These are phyloP conservation scores for Eurosta solidaginis DNA, from an alignment of 1,140 invertebrate genomes.

Conservation along the genomic window DNA sequence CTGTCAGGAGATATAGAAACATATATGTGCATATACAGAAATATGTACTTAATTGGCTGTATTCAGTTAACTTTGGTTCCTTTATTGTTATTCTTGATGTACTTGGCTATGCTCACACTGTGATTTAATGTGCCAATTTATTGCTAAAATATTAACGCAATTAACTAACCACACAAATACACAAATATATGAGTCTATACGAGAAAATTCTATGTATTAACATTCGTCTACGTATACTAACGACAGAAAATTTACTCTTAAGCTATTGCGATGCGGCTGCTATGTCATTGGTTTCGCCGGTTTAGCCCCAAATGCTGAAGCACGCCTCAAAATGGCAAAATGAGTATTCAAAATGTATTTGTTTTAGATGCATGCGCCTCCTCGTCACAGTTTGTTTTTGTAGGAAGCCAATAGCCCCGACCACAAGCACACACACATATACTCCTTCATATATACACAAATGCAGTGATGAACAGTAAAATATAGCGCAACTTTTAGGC, in stretches of 20 bases:
- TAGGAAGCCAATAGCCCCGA: neutral
- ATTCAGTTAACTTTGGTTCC: neutral
- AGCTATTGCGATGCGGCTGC: neutral
- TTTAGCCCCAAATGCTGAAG: slow-evolving; percentile 8
- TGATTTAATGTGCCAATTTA: slow-evolving; percentile 1
- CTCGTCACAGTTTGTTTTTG: neutral
- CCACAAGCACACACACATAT: neutral
- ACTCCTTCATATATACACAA: neutral
- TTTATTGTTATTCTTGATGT: neutral
- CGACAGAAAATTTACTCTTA: neutral
- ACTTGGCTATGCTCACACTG: too few relatives aligned
- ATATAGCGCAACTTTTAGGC: slow-evolving; percentile 7
- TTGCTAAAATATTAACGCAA: slow-evolving; percentile 22
- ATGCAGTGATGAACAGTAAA: neutral
- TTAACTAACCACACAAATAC: slow-evolving; percentile 26
- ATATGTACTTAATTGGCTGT: neutral
- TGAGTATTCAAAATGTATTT: slow-evolving; percentile 21
- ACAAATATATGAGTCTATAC: neutral
- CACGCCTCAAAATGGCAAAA: slow-evolving; percentile 1
- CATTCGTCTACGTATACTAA: too few relatives aligned
- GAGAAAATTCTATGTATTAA: too few relatives aligned
- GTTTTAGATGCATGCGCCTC: neutral
- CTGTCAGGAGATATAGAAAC: neutral
- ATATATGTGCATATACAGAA: neutral
- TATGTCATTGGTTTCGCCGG: neutral